Conservation (phyloP, 2,888 invertebrate genomes). For the Branchellion lobata region DNA sequence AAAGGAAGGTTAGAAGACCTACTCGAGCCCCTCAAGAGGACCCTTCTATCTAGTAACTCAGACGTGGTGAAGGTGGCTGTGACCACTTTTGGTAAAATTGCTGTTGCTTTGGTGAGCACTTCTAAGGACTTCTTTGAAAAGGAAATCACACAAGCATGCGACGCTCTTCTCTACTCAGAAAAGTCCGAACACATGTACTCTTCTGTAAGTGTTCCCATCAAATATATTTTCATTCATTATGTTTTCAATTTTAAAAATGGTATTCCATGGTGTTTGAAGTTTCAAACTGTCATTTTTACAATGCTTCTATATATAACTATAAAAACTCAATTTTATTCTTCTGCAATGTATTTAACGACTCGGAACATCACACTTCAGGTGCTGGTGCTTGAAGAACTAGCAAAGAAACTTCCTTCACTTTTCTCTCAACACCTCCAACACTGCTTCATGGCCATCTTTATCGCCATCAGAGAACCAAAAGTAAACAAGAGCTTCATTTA, state of each 20-base stretch:
- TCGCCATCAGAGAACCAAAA: conserved; percentile 86
- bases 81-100: conserved; percentile 80
- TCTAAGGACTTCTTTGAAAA: conserved; percentile 87
- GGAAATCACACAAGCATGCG: conserved; percentile 59
- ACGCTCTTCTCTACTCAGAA: background rate
- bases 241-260: background rate
- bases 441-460: conserved; percentile 84
- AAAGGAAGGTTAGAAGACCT: conserved; percentile 57
- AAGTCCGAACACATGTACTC: background rate
- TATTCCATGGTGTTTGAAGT: too few species aligned
- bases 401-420: conserved; percentile 91
- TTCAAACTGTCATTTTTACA: too few species aligned
- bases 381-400: conserved; percentile 85
- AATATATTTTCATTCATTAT: background rate
- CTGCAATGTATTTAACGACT: too few species aligned
- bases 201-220: conserved; percentile 9
- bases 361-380: too few species aligned
- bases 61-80: conserved; percentile 94
- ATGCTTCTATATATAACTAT: background rate
- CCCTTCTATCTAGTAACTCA: conserved; percentile 81
- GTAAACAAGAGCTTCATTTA: conserved; percentile 53
- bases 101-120: conserved; percentile 85
- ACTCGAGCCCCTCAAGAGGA: background rate
- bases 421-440: conserved; percentile 71
- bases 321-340: too few species aligned